Evolutionary conservation across 2,797 vertebrate genomes (phyloP), one percentile per base, ranked within the genome.

Genomic region (Mormyrops attenuatus): DNA sequence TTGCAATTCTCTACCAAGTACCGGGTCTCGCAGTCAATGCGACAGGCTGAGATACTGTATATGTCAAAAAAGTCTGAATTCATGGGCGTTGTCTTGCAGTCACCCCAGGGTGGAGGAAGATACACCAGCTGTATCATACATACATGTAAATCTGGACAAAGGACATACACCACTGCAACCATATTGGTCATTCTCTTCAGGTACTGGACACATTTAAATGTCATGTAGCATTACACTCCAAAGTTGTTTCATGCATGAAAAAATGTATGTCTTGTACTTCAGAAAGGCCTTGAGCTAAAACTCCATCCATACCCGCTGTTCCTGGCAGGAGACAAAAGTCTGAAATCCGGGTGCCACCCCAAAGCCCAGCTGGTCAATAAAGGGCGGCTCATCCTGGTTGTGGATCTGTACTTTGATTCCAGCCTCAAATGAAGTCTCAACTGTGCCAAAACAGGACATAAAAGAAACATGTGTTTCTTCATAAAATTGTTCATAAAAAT

Each of bases 1-100:
- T 99, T 99, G 95, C 98, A 99, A 95, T 99, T 99, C 95, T 99
- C 98, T 94, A 99, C 98, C 94, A 99, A 96, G 95, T 99, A 99
- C 8, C 98, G 97, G 0, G 98, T 99, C 95, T 99, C 98, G n/a
- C 98, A 99, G 95, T 99, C 98, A 0, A 99, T 98, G 90, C 98
- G 97, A 88, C 98, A 99, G 63, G 98, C 98, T 0, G 98, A 97
- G 95, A 99, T 98, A 95, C 98, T 99, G 95, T 99, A 99, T 57
- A 95, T 97, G 87, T 98, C 98, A 41, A 98, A 99, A 94, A 99
- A 99, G 94, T 99, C 98, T 0, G 97, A 98, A 91, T 98, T 97
- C 88, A 97, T 97, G 0, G 97, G 96, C 22, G 96, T 94, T 11
- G 97, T 96, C 93, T 97, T 98, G 94, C 98, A 99, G 95, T 97